Conservation (phyloP, 2,888 invertebrate genomes). For the Drosophila heteroneura region DNA sequence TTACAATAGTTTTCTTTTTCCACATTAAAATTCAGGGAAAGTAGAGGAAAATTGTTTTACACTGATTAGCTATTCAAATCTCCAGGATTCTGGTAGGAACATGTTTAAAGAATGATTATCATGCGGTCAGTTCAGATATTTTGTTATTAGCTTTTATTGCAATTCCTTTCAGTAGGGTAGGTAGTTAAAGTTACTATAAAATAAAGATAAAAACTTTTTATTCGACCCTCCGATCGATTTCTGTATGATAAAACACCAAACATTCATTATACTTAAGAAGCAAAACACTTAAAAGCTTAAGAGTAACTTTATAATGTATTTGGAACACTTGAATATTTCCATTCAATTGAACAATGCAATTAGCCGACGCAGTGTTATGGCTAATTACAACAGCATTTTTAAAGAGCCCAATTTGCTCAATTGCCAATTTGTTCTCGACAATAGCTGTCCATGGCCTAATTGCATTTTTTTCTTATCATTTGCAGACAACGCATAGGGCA, state of each 20-base stretch:
- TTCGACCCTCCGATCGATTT: not conserved
- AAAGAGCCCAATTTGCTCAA: not conserved
- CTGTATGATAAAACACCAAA: not conserved
- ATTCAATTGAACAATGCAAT: constrained; percentile 8
- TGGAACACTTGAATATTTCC: constrained; percentile 4
- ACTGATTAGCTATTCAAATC: not conserved
- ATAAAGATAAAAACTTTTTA: not conserved
- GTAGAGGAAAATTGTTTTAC: not conserved
- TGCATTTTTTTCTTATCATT: constrained; percentile 35
- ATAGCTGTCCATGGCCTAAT: constrained; percentile 4
- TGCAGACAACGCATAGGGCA: constrained; percentile 41
- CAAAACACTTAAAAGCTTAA: not conserved
- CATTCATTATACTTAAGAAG: not conserved
- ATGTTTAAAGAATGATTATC: not conserved
- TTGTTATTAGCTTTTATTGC: not conserved
- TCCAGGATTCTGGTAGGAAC: not conserved
- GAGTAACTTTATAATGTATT: constrained; percentile 10
- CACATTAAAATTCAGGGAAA: constrained; percentile 13
- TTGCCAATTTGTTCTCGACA: constrained; percentile 1
- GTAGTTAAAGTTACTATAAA: not conserved
- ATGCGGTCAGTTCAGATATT: no score
- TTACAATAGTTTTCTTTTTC: constrained; percentile 24
- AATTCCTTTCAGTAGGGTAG: not conserved
- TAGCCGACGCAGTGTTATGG: constrained; percentile 4
- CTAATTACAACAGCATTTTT: constrained; percentile 5